Conservation (phyloP, 2,113 vertebrate species). For the Pelodiscus sinensis region DNA sequence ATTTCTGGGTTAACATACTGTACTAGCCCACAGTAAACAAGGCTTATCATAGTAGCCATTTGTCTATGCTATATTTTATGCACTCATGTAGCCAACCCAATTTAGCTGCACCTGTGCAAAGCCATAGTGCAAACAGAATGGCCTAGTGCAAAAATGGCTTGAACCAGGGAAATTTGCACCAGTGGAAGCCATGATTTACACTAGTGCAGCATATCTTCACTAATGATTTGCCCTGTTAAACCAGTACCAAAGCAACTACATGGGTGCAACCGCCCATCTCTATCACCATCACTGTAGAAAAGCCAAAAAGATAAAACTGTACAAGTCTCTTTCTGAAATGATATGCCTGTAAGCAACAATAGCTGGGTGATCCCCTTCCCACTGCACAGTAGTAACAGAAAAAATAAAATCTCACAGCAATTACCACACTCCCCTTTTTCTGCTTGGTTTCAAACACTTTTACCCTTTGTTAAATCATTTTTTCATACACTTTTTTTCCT, state of each 20-base stretch:
- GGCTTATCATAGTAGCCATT: background rate
- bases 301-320: slow-evolving; percentile 37
- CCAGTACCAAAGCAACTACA: background rate
- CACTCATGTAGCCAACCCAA: background rate
- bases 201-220: slow-evolving; percentile 26
- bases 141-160: background rate
- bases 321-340: background rate
- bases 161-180: background rate
- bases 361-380: background rate
- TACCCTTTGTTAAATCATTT: background rate
- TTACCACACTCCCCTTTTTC: background rate
- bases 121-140: background rate
- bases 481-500: background rate
- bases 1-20: background rate
- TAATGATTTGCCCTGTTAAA: slow-evolving; percentile 5
- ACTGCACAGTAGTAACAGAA: background rate
- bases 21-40: background rate
- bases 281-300: background rate
- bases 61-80: background rate
- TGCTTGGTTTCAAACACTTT: background rate
- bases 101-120: background rate
- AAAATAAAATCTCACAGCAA: background rate
- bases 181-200: slow-evolving; percentile 25
- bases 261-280: background rate
- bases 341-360: background rate